Evolutionary conservation across 2,888 invertebrate genomes (phyloP).

Genomic region (Conops quadrifasciatus): DNA sequence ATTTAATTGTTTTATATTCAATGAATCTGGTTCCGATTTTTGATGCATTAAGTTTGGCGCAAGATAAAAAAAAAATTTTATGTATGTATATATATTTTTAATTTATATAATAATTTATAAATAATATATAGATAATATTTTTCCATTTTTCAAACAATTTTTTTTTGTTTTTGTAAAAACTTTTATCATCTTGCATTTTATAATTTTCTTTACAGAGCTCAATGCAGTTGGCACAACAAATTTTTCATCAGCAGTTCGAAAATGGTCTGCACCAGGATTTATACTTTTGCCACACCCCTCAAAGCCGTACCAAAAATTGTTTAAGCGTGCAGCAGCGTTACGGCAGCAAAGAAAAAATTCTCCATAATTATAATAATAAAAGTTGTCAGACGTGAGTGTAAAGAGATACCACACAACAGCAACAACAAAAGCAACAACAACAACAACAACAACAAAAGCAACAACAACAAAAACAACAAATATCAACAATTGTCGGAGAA

Average conservation of each 20-base stretch:
- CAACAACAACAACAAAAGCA: slow-evolving; percentile 24
- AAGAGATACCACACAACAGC: slow-evolving; percentile 33
- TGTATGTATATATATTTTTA: no score
- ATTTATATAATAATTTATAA: no score
- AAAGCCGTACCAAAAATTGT: slow-evolving; percentile 40
- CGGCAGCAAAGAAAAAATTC: slow-evolving; percentile 38
- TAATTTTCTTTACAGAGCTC: slow-evolving; percentile 42
- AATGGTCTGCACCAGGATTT: slow-evolving; percentile 61
- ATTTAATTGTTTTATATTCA: no score
- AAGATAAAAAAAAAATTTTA: no score
- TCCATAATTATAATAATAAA: slow-evolving; percentile 37
- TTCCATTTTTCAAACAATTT: no score
- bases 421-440: slow-evolving; percentile 29
- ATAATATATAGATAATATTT: no score
- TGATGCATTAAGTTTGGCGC: no score
- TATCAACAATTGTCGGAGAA: slow-evolving; percentile 19
- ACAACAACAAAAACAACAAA: not conserved
- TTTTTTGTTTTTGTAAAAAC: not conserved
- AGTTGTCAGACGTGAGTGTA: slow-evolving; percentile 19
- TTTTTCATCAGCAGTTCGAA: slow-evolving; percentile 53
- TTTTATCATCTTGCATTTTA: slow-evolving; percentile 34
- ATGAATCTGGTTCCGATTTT: no score
- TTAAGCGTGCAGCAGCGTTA: slow-evolving; percentile 30
- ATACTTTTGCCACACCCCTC: slow-evolving; percentile 52
- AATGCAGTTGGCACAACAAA: slow-evolving; percentile 49